A percentile compares a stretch with the other conserved stretches of the same genome.
Evolutionary conservation across 2,888 invertebrate species (phyloP).

Genomic region (Caenorhabditis sulstoni): DNA sequence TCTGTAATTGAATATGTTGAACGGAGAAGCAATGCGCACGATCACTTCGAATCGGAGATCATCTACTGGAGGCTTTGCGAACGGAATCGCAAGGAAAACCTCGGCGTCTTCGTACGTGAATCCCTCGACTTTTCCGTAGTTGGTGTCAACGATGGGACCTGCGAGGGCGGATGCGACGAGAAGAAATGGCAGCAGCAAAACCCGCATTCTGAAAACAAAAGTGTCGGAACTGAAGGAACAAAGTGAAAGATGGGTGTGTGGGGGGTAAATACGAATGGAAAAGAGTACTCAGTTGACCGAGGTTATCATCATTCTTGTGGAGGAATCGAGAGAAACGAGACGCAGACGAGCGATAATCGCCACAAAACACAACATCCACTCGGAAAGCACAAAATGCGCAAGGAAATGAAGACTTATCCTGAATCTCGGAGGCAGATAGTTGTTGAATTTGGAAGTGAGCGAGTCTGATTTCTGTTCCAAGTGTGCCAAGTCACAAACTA

Average conservation of each 20-base stretch:
- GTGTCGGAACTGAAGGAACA: neutral
- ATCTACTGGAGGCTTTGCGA: slow-evolving; percentile 70
- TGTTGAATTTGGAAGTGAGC: too few species aligned
- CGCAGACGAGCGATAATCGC: neutral
- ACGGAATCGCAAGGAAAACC: slow-evolving; percentile 71
- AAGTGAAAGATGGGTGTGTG: too few species aligned
- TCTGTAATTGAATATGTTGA: slow-evolving; percentile 63
- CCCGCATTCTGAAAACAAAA: slow-evolving; percentile 26
- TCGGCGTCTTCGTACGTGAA: slow-evolving; percentile 62
- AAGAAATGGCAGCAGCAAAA: neutral
- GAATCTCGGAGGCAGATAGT: too few species aligned
- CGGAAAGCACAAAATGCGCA: neutral
- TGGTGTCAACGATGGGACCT: slow-evolving; percentile 61
- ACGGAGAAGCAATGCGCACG: too few species aligned
- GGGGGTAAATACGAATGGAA: slow-evolving; percentile 1
- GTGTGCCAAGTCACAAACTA: too few species aligned
- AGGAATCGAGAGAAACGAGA: neutral
- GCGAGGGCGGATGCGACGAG: neutral
- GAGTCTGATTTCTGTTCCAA: too few species aligned
- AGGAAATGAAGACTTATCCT: neutral
- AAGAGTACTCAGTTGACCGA: neutral
- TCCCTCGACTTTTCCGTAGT: slow-evolving; percentile 67
- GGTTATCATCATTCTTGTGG: slow-evolving; percentile 1
- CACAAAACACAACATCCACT: neutral
- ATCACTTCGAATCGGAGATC: slow-evolving; percentile 70